These are phyloP conservation scores for Philotrypesis tridentata DNA, from an alignment of 1,140 invertebrate species.

Conservation along the genomic window DNA sequence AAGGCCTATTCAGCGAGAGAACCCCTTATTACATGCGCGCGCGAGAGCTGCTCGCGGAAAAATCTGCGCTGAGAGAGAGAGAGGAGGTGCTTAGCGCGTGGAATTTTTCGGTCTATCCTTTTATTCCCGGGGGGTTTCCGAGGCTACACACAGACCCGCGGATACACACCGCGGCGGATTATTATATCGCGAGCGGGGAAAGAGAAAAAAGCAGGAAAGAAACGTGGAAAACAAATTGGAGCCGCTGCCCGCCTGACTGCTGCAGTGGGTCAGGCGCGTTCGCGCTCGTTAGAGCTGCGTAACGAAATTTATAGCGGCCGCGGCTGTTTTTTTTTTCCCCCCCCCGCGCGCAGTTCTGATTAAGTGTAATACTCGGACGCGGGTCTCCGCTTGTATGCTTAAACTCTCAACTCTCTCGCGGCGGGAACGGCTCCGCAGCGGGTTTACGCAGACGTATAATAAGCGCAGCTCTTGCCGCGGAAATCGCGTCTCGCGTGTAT, in stretches of 20 bases:
- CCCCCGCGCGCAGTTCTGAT: no score
- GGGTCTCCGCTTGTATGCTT: not conserved
- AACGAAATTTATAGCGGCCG: not conserved
- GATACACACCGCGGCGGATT: no score
- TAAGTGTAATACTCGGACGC: not conserved
- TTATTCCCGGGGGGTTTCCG: not conserved
- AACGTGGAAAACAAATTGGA: no score
- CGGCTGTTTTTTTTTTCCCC: no score
- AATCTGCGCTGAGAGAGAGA: not conserved
- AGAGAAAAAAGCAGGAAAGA: no score
- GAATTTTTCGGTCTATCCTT: not conserved
- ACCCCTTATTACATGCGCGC: conserved; percentile 33
- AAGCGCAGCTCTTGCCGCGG: no score
- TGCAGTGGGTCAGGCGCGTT: not conserved
- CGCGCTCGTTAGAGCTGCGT: not conserved
- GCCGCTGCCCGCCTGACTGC: not conserved
- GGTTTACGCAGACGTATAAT: not conserved
- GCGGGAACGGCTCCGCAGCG: no score
- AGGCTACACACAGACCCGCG: no score
- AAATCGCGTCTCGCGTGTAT: no score
- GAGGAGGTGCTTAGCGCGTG: not conserved
- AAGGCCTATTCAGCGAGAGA: conserved; percentile 34
- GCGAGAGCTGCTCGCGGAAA: no score
- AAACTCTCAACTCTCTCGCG: not conserved
- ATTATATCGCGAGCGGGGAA: no score